Conservation (phyloP, 2,888 invertebrate genomes). For the Drosophila buzzatii region DNA sequence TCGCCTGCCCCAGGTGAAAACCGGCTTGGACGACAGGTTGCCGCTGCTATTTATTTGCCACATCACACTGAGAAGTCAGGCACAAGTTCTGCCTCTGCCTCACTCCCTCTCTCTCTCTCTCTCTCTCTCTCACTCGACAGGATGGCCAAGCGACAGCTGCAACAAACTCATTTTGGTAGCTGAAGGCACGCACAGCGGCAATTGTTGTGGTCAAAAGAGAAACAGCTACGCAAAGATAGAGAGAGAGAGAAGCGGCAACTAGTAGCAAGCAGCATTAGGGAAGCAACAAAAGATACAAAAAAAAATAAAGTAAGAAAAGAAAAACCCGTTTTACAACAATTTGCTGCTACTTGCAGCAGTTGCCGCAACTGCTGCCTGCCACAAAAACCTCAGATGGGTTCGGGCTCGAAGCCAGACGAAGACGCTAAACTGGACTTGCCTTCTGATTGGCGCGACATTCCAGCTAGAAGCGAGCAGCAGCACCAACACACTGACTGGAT, state of each 20-base stretch:
- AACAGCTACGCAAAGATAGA: conserved; percentile 17
- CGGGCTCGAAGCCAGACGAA: conserved; percentile 14
- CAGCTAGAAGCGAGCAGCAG: conserved; percentile 54
- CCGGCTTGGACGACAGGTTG: conserved; percentile 62
- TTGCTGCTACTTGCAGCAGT: conserved; percentile 65
- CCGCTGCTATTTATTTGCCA: conserved; percentile 59
- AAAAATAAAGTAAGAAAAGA: conserved; percentile 26
- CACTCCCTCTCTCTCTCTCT: neutral
- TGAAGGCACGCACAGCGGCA: conserved; percentile 39
- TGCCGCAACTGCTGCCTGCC: conserved; percentile 40
- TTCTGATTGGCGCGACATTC: conserved; percentile 67
- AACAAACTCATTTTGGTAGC: conserved; percentile 57
- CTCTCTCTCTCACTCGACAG: conserved; percentile 24
- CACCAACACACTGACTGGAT: conserved; percentile 7
- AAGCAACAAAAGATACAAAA: conserved; percentile 51
- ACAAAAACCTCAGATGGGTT: conserved; percentile 34
- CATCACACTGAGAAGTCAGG: conserved; percentile 23
- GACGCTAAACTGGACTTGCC: conserved; percentile 70
- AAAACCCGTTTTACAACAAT: conserved; percentile 79
- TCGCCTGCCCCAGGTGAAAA: conserved; percentile 38
- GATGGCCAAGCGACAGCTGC: conserved; percentile 56
- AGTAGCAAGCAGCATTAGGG: conserved; percentile 60
- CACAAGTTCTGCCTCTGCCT: conserved; percentile 13
- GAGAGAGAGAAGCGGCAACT: conserved; percentile 24
- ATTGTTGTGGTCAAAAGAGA: conserved; percentile 46